phyloP scores from a whole-genome alignment of 2,888 invertebrate species.

The Ceraclea dissimilis region DNA sequence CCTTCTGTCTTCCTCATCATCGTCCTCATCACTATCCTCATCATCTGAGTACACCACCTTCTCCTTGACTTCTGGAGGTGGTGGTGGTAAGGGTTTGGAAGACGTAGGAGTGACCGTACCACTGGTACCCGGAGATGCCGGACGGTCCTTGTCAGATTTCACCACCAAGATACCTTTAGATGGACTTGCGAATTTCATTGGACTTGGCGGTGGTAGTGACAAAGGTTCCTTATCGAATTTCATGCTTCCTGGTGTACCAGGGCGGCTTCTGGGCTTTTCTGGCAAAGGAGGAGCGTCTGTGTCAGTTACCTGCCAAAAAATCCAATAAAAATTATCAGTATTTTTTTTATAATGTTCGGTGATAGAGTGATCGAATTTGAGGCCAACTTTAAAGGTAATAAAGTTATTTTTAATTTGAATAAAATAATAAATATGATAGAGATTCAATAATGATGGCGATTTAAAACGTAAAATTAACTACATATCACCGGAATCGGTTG shows the following conservation, averaged over 20 bases:
- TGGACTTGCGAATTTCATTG: background rate
- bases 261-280: slow-evolving; percentile 9
- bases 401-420: no score
- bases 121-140: background rate
- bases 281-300: slow-evolving; percentile 10
- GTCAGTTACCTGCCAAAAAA: slow-evolving; percentile 7
- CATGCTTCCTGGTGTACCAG: slow-evolving; percentile 3
- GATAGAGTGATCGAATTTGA: no score
- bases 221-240: background rate
- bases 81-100: slow-evolving; percentile 14
- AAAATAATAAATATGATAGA: no score
- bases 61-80: slow-evolving; percentile 23
- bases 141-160: background rate
- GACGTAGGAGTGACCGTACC: slow-evolving; percentile 3
- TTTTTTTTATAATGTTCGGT: no score
- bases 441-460: no score
- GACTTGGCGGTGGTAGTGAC: background rate
- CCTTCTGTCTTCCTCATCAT: slow-evolving; percentile 65
- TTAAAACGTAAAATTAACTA: no score
- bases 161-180: background rate
- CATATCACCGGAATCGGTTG: no score
- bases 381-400: no score
- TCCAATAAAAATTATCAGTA: no score
- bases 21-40: slow-evolving; percentile 53
- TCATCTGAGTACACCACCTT: slow-evolving; percentile 48